A percentile compares a stretch with the other conserved stretches of the same genome.
Conservation (phyloP, 2,888 invertebrate species). For the Aspidiotus rigidus region DNA sequence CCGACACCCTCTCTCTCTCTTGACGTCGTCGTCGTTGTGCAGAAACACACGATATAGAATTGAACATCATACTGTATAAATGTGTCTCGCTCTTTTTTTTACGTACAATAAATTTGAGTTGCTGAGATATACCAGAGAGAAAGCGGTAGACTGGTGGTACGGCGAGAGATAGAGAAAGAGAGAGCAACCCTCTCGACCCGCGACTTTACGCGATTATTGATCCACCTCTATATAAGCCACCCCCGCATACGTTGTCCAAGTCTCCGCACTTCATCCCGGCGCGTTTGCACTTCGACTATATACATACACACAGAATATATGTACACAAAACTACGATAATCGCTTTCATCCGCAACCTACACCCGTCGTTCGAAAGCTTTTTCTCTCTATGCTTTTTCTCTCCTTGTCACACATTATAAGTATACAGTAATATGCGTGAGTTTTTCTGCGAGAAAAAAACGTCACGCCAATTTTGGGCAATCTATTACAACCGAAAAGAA, state of each 20-base stretch:
- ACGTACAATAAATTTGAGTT: background rate
- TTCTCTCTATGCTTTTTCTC: too few relatives aligned
- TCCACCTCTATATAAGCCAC: constrained; percentile 26
- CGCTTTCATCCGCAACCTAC: constrained; percentile 12
- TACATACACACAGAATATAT: too few relatives aligned
- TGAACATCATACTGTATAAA: background rate
- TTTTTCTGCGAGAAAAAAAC: background rate
- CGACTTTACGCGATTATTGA: constrained; percentile 27
- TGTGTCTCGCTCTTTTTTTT: background rate
- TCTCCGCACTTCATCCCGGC: constrained; percentile 1
- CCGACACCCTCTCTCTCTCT: background rate
- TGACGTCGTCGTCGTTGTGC: background rate
- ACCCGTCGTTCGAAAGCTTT: background rate
- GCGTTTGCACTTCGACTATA: background rate
- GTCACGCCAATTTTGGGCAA: constrained; percentile 7
- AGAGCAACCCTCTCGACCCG: constrained; percentile 20
- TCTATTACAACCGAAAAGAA: background rate
- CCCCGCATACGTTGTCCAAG: constrained; percentile 17
- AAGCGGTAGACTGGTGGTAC: background rate
- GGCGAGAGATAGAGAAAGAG: too few relatives aligned
- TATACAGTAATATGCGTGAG: background rate
- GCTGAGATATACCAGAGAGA: constrained; percentile 14
- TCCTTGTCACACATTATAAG: too few relatives aligned
- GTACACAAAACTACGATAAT: background rate
- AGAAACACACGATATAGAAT: background rate